A percentile compares a stretch with the other conserved stretches of the same genome.
phyloP scores from a whole-genome alignment of 2,113 vertebrate genomes.

The Prolemur simus region DNA sequence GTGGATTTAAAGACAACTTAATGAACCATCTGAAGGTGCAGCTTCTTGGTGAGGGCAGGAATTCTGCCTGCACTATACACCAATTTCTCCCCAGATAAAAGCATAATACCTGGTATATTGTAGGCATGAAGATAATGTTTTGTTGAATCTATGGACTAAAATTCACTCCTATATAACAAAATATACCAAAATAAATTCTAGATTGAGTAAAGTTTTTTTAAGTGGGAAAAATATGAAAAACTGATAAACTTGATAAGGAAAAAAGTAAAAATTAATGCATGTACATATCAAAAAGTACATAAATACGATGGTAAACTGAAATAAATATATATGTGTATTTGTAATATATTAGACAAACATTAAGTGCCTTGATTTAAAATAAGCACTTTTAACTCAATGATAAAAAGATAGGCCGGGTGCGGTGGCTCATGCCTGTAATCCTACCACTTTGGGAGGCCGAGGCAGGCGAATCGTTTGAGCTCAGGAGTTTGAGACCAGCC shows the following conservation, averaged over 20 bases:
- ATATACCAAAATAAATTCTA: conserved; percentile 6
- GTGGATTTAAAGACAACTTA: background rate
- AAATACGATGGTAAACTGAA: background rate
- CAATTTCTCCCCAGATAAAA: background rate
- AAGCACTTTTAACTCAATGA: background rate
- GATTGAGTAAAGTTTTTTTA: background rate
- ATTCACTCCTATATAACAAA: background rate
- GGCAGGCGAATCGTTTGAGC: no score
- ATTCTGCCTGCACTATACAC: background rate
- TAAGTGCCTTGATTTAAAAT: conserved; percentile 5
- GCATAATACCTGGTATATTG: background rate
- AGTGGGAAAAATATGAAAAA: background rate
- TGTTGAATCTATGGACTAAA: background rate
- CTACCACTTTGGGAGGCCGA: no score
- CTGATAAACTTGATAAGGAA: background rate
- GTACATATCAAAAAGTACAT: background rate
- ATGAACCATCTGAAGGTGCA: background rate
- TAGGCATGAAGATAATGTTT: background rate
- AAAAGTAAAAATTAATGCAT: background rate
- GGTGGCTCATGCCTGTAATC: no score
- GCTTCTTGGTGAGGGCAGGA: background rate
- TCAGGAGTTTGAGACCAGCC: no score
- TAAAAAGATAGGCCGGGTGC: background rate
- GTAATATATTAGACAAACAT: background rate
- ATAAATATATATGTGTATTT: background rate